Percentiles rank a stretch among this genome's conserved stretches.
Conservation (phyloP, 2,113 vertebrate species). For the Lichenostomus cassidix region DNA sequence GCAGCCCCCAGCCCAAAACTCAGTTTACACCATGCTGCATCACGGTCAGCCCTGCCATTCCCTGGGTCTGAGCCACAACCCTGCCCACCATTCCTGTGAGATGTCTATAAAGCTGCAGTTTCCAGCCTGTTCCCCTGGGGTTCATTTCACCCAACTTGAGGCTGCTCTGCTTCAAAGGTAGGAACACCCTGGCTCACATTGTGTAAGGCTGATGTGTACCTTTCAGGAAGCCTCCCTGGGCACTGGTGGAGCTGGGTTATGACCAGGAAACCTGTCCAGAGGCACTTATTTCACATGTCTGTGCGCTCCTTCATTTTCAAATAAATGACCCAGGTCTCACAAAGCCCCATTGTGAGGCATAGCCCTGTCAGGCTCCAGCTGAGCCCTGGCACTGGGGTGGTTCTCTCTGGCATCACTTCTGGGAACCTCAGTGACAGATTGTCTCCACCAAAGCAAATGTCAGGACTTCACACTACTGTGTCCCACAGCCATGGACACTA, state of each 20-base stretch:
- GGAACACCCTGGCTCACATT: background rate
- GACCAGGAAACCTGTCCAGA: background rate
- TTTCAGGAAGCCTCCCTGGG: background rate
- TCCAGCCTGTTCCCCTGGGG: background rate
- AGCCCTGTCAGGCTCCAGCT: background rate
- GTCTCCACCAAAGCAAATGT: background rate
- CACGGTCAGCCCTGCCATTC: accelerated
- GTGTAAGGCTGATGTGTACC: background rate
- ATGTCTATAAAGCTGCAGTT: accelerated
- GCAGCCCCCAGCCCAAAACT: background rate
- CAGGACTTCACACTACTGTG: accelerated
- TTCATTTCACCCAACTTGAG: background rate
- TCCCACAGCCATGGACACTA: background rate
- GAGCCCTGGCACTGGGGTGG: background rate
- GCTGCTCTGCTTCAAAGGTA: background rate
- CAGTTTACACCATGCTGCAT: accelerated
- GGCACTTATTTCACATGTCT: background rate
- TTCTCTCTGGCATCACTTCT: background rate
- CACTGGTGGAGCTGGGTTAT: background rate
- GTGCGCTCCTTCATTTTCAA: background rate
- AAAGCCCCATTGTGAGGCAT: background rate
- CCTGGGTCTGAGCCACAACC: background rate
- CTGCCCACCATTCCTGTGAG: background rate
- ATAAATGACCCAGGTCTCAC: background rate
- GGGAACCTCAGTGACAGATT: background rate